phyloP scores from a whole-genome alignment of 2,113 vertebrate genomes.

The Notarius lentiginosus region DNA sequence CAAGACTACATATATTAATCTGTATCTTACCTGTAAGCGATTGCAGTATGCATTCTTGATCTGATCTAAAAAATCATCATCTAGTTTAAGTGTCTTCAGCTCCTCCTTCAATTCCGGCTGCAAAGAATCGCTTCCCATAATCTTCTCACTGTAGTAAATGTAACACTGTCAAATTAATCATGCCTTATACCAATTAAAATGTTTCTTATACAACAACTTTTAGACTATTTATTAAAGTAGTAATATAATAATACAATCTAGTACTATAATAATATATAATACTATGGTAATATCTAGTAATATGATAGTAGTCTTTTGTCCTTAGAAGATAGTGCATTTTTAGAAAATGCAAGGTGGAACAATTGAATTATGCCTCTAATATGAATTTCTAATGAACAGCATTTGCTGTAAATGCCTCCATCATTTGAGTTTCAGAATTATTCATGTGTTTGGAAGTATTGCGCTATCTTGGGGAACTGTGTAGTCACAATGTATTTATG shows the following conservation, averaged over 20 bases:
- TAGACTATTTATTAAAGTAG: not conserved
- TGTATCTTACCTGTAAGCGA: conserved; percentile 32
- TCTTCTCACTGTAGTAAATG: conserved; percentile 60
- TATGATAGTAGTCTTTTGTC: not conserved
- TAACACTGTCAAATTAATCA: conserved; percentile 9
- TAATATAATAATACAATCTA: not conserved
- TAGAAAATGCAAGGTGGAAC: not conserved
- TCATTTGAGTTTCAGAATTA: not conserved
- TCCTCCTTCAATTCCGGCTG: conserved; percentile 65
- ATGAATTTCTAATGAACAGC: not conserved
- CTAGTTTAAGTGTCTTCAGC: conserved; percentile 51
- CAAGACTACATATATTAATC: not conserved
- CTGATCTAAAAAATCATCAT: conserved; percentile 56
- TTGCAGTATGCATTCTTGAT: conserved; percentile 64
- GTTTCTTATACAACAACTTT: not conserved
- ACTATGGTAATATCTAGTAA: too few relatives aligned
- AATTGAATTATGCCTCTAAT: not conserved
- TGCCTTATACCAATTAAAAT: not conserved
- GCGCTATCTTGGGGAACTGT: not conserved
- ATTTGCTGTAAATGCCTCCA: not conserved
- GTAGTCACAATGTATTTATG: not conserved
- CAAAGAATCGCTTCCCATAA: conserved; percentile 67
- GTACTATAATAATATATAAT: not conserved
- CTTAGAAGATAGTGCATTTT: not conserved
- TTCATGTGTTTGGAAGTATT: not conserved